Conservation (phyloP, 2,888 invertebrate genomes). For the Cetonia aurata region DNA sequence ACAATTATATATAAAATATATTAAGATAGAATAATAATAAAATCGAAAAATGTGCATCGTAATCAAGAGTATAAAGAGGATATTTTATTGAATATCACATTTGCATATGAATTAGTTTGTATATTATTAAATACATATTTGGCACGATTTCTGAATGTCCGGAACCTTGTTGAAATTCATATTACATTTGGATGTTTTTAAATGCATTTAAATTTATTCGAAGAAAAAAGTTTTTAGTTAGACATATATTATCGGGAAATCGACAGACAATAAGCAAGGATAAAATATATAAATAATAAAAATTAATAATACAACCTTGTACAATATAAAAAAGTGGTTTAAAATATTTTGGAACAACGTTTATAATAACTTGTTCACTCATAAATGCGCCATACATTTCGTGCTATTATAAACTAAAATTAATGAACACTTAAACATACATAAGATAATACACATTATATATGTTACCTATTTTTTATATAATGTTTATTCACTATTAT, state of each 20-base stretch:
- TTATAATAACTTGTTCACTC: constrained; percentile 3
- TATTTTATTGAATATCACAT: constrained; percentile 13
- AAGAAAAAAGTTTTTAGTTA: neutral
- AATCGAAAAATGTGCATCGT: too few relatives aligned
- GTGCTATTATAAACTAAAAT: constrained; percentile 10
- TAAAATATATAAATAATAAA: neutral
- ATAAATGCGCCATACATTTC: neutral
- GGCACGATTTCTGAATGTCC: constrained; percentile 24
- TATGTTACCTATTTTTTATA: constrained; percentile 4
- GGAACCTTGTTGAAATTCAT: constrained; percentile 5
- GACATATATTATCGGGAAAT: neutral
- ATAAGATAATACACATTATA: neutral
- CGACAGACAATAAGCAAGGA: neutral
- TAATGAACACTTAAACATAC: constrained; percentile 31
- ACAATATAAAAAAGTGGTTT: neutral
- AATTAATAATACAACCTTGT: neutral
- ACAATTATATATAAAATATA: too few relatives aligned
- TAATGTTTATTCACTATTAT: constrained; percentile 23
- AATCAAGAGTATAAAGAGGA: too few relatives aligned
- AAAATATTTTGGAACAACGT: neutral
- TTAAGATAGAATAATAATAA: too few relatives aligned
- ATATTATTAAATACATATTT: constrained; percentile 18
- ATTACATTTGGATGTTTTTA: constrained; percentile 10
- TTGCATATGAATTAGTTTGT: constrained; percentile 22
- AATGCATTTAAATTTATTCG: constrained; percentile 3